phyloP scores from a whole-genome alignment of 1,140 invertebrate genomes.

The Scaptomyza graminum region DNA sequence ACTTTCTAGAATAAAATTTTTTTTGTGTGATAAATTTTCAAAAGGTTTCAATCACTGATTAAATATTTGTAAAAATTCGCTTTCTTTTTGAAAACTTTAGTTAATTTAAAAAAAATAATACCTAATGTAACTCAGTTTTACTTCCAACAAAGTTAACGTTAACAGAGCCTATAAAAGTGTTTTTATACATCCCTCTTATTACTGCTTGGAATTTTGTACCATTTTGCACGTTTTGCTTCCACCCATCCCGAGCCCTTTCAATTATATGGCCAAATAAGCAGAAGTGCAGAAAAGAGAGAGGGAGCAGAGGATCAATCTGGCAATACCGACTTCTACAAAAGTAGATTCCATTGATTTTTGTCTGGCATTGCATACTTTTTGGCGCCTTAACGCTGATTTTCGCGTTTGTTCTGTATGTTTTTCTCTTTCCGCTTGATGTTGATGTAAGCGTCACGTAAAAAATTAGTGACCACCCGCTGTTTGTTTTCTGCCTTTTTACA shows the following conservation, averaged over 20 bases:
- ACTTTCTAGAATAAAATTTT: no score
- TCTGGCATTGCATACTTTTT: conserved; percentile 71
- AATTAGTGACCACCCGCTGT: conserved; percentile 76
- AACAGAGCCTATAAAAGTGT: no score
- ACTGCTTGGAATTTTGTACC: conserved; percentile 31
- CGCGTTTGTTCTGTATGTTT: conserved; percentile 21
- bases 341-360: conserved; percentile 68
- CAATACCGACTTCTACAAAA: conserved; percentile 40
- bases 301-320: conserved; percentile 39
- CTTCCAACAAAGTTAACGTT: no score
- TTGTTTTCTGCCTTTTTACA: conserved; percentile 27
- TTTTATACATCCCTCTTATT: background rate
- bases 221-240: conserved; percentile 53
- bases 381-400: conserved; percentile 68
- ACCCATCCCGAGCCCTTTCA: conserved; percentile 54
- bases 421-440: conserved; percentile 36
- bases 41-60: no score
- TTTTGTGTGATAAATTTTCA: no score
- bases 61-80: no score
- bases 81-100: no score
- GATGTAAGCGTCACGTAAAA: conserved; percentile 73
- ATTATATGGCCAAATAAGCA: conserved; percentile 58
- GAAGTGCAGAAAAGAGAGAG: no score
- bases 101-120: no score
- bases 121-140: no score